Evolutionary conservation across 1,140 invertebrate species (phyloP).

Genomic region (Gonatopus flavifemur): DNA sequence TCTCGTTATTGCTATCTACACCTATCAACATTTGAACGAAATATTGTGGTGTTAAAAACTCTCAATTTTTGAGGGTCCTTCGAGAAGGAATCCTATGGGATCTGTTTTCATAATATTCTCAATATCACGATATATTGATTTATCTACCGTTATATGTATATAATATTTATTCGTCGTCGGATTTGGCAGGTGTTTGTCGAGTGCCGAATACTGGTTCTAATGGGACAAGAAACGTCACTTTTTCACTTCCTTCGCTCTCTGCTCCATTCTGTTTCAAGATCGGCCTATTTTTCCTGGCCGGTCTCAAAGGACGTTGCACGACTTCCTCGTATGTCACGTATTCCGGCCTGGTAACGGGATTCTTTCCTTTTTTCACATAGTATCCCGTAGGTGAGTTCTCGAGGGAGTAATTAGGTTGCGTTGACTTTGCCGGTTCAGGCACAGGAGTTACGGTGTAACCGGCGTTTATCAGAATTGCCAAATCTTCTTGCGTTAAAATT

Average conservation of each 20-base stretch:
- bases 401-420: conserved; percentile 27
- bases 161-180: conserved; percentile 16
- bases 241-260: conserved; percentile 42
- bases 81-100: not conserved
- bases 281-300: conserved; percentile 40
- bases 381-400: conserved; percentile 38
- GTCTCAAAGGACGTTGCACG: conserved; percentile 37
- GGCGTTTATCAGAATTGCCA: conserved; percentile 47
- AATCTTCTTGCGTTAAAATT: conserved; percentile 47
- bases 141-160: not conserved
- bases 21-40: too few species aligned
- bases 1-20: too few species aligned
- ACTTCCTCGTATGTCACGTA: conserved; percentile 43
- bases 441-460: conserved; percentile 52
- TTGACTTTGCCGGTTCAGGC: conserved; percentile 34
- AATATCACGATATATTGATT: not conserved
- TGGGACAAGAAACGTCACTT: conserved; percentile 51
- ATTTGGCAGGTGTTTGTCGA: conserved; percentile 32
- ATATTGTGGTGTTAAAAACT: not conserved
- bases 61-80: not conserved
- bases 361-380: conserved; percentile 48
- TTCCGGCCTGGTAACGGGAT: conserved; percentile 38
- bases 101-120: not conserved
- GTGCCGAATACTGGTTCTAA: conserved; percentile 45
- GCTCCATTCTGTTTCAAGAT: conserved; percentile 40